A percentile compares a stretch with the other conserved stretches of the same genome.
Evolutionary conservation across 2,797 vertebrate species (phyloP).

Genomic region (Otolemur crassicaudatus): DNA sequence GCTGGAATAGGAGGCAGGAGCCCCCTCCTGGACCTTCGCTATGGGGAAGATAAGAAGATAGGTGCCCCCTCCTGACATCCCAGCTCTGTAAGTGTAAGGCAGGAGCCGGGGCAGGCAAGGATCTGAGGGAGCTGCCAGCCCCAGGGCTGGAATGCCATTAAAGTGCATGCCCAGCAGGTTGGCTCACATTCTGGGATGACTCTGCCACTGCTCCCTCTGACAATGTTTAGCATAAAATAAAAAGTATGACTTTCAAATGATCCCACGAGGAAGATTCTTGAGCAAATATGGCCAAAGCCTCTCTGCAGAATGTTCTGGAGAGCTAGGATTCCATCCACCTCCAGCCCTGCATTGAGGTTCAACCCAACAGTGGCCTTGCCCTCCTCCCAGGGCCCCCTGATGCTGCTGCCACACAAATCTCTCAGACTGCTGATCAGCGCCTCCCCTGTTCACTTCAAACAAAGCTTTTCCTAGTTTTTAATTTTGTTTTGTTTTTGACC

Average conservation of each 20-base stretch:
- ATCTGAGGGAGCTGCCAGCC: not conserved
- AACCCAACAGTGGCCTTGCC: not conserved
- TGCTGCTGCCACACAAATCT: not conserved
- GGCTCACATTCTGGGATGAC: conserved; percentile 58
- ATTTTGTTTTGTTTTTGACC: not conserved
- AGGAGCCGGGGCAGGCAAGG: conserved; percentile 22
- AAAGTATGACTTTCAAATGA: conserved; percentile 81
- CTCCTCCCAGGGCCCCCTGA: not conserved
- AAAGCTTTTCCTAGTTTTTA: not conserved
- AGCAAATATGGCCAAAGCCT: conserved; percentile 85
- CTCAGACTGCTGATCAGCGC: not conserved
- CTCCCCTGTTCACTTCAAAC: not conserved
- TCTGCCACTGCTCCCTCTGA: conserved; percentile 74
- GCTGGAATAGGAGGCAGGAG: accelerated
- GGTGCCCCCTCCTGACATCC: not conserved
- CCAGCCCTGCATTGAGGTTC: not conserved
- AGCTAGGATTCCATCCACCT: conserved; percentile 45
- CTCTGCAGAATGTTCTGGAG: conserved; percentile 55
- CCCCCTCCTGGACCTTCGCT: not conserved
- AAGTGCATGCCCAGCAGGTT: conserved; percentile 67
- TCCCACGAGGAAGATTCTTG: conserved; percentile 78
- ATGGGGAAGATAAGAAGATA: not conserved
- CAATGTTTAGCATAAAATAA: conserved; percentile 79
- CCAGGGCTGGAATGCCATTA: conserved; percentile 68
- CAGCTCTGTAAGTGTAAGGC: not conserved